A percentile compares a stretch with the other conserved stretches of the same genome.
Evolutionary conservation across 2,888 invertebrate genomes (phyloP).

Genomic region (Drosophila nr. perissopoda): DNA sequence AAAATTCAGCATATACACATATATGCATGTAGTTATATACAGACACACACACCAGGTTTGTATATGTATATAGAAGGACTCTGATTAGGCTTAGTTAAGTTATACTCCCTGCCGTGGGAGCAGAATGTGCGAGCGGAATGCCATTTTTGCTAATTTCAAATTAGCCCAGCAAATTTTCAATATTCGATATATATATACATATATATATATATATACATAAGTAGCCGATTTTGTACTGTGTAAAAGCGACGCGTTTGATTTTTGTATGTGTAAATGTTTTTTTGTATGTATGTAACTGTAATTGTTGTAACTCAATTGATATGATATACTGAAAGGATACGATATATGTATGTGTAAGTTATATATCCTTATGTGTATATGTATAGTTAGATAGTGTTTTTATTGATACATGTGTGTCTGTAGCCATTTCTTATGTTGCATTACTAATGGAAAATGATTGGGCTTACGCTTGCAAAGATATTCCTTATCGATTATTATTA

Average conservation of each 20-base stretch:
- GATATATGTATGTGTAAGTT: constrained; percentile 40
- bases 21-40: constrained; percentile 32
- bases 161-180: constrained; percentile 72
- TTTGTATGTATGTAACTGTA: constrained; percentile 55
- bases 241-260: constrained; percentile 54
- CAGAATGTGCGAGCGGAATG: constrained; percentile 43
- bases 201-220: constrained; percentile 42
- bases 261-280: constrained; percentile 65
- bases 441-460: constrained; percentile 23
- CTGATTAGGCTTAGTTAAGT: constrained; percentile 67
- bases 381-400: constrained; percentile 52
- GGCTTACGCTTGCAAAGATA: constrained; percentile 50
- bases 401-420: constrained; percentile 38
- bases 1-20: constrained; percentile 45
- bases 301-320: constrained; percentile 52
- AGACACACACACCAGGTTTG: constrained; percentile 31
- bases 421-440: constrained; percentile 40
- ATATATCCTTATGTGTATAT: constrained; percentile 42
- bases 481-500: constrained; percentile 45
- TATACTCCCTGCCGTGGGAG: constrained; percentile 37
- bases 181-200: constrained; percentile 38
- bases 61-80: constrained; percentile 54
- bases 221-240: constrained; percentile 72
- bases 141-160: constrained; percentile 77
- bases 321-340: constrained; percentile 40